Evolutionary conservation across 2,113 vertebrate species (phyloP), one percentile per base, ranked within the genome.

Genomic region (Orthonyx spaldingii): DNA sequence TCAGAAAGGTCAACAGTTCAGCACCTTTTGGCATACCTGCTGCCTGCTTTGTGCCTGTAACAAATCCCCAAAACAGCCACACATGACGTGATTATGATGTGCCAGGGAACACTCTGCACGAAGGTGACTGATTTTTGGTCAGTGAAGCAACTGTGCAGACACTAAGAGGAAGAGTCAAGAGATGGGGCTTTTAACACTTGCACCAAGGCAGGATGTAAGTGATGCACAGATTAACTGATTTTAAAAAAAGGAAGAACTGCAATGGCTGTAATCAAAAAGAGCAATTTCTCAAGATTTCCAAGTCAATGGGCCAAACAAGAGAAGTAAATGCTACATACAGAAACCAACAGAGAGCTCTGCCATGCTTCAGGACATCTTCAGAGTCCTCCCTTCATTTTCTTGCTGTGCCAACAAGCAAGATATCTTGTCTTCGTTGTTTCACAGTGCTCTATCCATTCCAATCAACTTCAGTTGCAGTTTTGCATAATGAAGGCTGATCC

Each of bases 251-350:
- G 63, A 90, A 71, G 23, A 81, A 63, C 6, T 6, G 3, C 33
- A 24, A 70, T n/a, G 50, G 57, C 16, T 89, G 10, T 52, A 72
- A 84, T n/a, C 35, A 83, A 74, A 61, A 93, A 47, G n/a, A 63
- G 9, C 22, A 41, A 28, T n/a, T 84, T 49, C 30, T 71, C 35
- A 59, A 7, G 4, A 70, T 42, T 89, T 70, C 46, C 39, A 82
- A 46, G 30, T 35, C 59, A 82, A 59, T 42, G 26, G n/a, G 28
- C 44, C 68, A 70, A 74, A 49, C 6, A 37, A 66, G 52, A 53
- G 28, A 68, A 65, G 18, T 9, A 35, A 72, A 84, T 0, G 0
- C 12, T 42, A 66, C 27, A 39, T 11, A 18, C 39, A 10, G 60
- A 89, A 89, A 81, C 46, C 15, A 70, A 44, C 16, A 35, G 30